These are phyloP conservation scores for Homalodisca vitripennis DNA, from an alignment of 1,140 invertebrate genomes.

Conservation along the genomic window DNA sequence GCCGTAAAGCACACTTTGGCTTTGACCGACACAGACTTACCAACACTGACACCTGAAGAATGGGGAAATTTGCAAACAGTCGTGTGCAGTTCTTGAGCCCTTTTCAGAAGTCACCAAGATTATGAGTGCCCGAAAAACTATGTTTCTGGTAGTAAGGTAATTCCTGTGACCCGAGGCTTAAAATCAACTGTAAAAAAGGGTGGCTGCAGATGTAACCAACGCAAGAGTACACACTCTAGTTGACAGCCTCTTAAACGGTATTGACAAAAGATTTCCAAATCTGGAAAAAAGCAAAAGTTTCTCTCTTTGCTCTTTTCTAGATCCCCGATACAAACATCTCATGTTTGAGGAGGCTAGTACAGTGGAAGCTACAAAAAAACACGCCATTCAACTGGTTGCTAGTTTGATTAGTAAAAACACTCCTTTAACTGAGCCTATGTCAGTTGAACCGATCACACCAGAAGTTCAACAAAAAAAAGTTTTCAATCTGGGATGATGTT, in stretches of 20 bases:
- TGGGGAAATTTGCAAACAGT: slow-evolving; percentile 42
- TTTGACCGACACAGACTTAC: slow-evolving; percentile 24
- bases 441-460: slow-evolving; percentile 8
- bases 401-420: background rate
- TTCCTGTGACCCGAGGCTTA: background rate
- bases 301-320: slow-evolving; percentile 33
- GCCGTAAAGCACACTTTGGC: slow-evolving; percentile 41
- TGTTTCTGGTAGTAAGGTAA: slow-evolving; percentile 44
- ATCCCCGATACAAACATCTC: slow-evolving; percentile 44
- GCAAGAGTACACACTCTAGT: slow-evolving; percentile 41
- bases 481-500: background rate
- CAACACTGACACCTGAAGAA: slow-evolving; percentile 12
- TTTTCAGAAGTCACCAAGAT: slow-evolving; percentile 32
- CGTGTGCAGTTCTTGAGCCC: slow-evolving; percentile 45
- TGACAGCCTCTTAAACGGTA: slow-evolving; percentile 41
- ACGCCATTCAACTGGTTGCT: slow-evolving; percentile 3
- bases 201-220: background rate
- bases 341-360: background rate
- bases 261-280: slow-evolving; percentile 42
- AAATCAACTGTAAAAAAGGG: background rate
- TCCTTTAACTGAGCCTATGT: background rate
- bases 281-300: slow-evolving; percentile 41
- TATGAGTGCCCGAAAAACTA: slow-evolving; percentile 49
- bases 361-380: background rate
- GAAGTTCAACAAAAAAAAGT: slow-evolving; percentile 27